Conservation (phyloP, 2,113 vertebrate species). For the Peromyscus polionotus region DNA sequence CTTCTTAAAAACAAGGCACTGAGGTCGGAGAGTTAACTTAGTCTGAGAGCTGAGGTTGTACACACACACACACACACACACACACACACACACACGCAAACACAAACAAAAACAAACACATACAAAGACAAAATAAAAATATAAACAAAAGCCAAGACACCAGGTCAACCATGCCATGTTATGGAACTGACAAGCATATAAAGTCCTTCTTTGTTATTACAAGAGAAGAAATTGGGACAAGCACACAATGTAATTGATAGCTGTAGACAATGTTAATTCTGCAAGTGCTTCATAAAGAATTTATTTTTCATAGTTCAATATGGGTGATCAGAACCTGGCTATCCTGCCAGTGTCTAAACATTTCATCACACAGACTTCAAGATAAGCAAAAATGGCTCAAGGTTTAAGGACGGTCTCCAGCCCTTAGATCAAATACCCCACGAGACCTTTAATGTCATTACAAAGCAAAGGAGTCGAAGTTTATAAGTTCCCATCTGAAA, state of each 20-base stretch:
- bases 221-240: not conserved
- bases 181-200: conserved; percentile 44
- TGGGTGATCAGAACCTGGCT: conserved; percentile 44
- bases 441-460: conserved; percentile 82
- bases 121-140: not conserved
- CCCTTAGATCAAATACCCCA: conserved; percentile 76
- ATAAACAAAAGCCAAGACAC: not conserved
- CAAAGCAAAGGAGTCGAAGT: conserved; percentile 80
- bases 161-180: not conserved
- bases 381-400: conserved; percentile 77
- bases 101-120: not conserved
- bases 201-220: not conserved
- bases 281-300: conserved; percentile 55
- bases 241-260: not conserved
- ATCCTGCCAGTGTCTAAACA: conserved; percentile 11
- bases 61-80: not conserved
- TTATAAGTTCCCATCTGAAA: conserved; percentile 82
- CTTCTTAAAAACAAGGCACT: conserved; percentile 73
- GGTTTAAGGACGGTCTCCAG: conserved; percentile 71
- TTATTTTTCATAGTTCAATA: conserved; percentile 67
- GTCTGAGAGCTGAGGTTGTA: not conserved
- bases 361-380: conserved; percentile 49
- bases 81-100: not conserved
- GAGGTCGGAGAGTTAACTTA: not conserved
- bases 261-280: conserved; percentile 50